phyloP scores from a whole-genome alignment of 1,140 invertebrate species.

The Caenorhabditis latens region DNA sequence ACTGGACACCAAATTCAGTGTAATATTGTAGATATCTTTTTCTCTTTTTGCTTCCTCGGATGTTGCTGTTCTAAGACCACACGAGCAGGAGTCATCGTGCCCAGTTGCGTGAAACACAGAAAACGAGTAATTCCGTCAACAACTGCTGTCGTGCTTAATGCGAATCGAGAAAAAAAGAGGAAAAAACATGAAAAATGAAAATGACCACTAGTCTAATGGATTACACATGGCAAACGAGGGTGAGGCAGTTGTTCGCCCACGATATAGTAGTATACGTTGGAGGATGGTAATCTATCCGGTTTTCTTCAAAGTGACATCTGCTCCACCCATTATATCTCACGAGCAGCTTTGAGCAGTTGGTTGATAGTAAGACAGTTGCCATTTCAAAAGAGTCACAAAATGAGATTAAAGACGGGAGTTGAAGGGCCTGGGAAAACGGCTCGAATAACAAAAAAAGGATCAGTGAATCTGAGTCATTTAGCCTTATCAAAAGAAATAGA shows the following conservation, averaged over 20 bases:
- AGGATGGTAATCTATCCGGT: not conserved
- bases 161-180: not conserved
- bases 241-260: not conserved
- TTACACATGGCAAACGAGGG: not conserved
- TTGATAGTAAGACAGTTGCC: conserved; percentile 7
- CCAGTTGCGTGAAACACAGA: not conserved
- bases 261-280: not conserved
- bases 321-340: not conserved
- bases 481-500: too few species aligned
- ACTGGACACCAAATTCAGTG: not conserved
- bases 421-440: not conserved
- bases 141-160: not conserved
- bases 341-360: not conserved
- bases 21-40: not conserved
- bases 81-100: not conserved
- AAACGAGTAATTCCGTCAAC: not conserved
- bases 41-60: not conserved
- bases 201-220: too few species aligned
- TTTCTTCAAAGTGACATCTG: not conserved
- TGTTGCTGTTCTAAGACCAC: not conserved
- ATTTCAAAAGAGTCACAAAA: not conserved
- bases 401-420: not conserved
- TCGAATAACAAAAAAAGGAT: too few species aligned
- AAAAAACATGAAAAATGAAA: not conserved
- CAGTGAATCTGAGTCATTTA: too few species aligned